Percentiles rank a stretch among this genome's conserved stretches.
phyloP scores from a whole-genome alignment of 2,888 invertebrate species.

The Linnaemya vulpina region DNA sequence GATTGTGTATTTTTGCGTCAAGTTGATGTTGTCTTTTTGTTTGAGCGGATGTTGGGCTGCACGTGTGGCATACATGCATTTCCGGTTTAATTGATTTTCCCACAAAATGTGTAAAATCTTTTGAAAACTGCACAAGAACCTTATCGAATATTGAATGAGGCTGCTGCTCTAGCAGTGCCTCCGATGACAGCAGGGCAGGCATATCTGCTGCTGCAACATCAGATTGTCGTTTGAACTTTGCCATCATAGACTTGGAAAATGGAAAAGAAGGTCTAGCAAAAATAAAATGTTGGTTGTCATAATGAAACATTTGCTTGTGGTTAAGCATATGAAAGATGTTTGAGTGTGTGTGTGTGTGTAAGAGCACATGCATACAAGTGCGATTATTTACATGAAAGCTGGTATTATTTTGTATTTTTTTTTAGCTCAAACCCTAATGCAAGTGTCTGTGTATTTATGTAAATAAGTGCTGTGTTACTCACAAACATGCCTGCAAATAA shows the following conservation, averaged over 20 bases:
- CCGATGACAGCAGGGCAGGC: neutral
- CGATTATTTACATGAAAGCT: conserved; percentile 52
- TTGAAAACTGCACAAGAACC: conserved; percentile 74
- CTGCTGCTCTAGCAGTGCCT: neutral
- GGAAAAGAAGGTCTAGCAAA: neutral
- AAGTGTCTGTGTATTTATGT: conserved; percentile 19
- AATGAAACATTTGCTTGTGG: conserved; percentile 67
- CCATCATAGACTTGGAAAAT: conserved; percentile 20
- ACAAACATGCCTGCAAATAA: conserved; percentile 8
- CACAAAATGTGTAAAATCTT: conserved; percentile 78
- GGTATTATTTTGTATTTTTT: conserved; percentile 32
- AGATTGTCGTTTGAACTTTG: conserved; percentile 35
- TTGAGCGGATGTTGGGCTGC: conserved; percentile 66
- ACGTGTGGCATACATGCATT: conserved; percentile 76
- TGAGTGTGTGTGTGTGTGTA: conserved; percentile 10
- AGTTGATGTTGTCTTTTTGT: conserved; percentile 72
- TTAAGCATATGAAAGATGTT: conserved; percentile 18
- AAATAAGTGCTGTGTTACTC: conserved; percentile 18
- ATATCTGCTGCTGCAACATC: neutral
- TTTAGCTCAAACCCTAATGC: neutral
- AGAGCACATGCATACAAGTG: conserved; percentile 26
- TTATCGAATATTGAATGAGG: conserved; percentile 58
- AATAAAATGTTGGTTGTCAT: conserved; percentile 30
- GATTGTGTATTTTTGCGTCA: neutral
- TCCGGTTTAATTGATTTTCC: conserved; percentile 80